Evolutionary conservation across 2,113 vertebrate species (phyloP), one percentile per base, ranked within the genome.

Genomic region (Dinomys branickii): DNA sequence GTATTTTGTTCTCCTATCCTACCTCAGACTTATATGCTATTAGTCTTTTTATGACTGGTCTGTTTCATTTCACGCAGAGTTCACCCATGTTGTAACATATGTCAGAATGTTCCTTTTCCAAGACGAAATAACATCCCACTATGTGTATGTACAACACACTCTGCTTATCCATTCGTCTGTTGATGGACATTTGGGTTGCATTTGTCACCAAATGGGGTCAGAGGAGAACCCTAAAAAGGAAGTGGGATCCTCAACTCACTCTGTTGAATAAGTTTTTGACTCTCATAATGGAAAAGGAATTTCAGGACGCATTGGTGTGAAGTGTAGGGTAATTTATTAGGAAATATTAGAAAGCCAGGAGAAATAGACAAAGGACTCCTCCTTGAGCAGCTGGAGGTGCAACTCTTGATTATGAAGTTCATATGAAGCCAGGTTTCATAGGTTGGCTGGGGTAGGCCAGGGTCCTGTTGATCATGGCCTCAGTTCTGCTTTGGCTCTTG

Each of bases 141-240:
- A 6, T 9, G 1, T 22, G 38, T 1, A 5, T 50, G 11, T 1
- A 17, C 1, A 17, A 0, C 16, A 81, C 52, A 17, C 16, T 47
- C 71, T n/a, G 9, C 69, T 63, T 41, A 3, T 4, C n/a, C 10
- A 16, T 38, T 44, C 16, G 2, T 80, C 47, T 52, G 28, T 24
- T 38, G 28, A 28, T 44, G 30, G 73, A 35, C 16, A n/a, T 81
- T 63, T 73, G 35, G 35, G 11, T 82, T 69, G 12, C 13, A 28
- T 61, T 90, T 35, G 30, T 80, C 47, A 35, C 47, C 77, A 52
- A 47, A 35, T 44, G 3, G 16, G 30, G 47, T 52, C 47, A 52
- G 50, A 52, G 14, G 77, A 35, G 47, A 16, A 52, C 30, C 47
- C 30, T 30, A 19, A 52, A 80, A 80, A 33, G 30, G 7, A 52